These are phyloP conservation scores for Tinamus major DNA, from an alignment of 2,797 vertebrate species.

Conservation along the genomic window DNA sequence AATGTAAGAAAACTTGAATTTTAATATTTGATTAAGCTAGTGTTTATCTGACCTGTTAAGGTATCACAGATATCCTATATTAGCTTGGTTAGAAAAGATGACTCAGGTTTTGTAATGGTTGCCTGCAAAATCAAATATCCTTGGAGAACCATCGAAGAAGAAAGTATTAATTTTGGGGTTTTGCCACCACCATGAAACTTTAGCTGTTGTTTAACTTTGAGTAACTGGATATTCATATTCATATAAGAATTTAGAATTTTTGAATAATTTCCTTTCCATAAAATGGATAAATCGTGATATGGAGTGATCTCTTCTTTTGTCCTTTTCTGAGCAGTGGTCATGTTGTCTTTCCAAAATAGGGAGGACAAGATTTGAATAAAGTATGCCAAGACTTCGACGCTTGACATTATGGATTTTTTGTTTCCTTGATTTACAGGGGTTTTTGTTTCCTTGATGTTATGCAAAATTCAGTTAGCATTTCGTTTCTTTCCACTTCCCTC, in stretches of 20 bases:
- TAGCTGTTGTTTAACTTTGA: not conserved
- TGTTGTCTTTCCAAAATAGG: not conserved
- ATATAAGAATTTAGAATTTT: not conserved
- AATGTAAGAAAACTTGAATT: slow-evolving; percentile 36
- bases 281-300: not conserved
- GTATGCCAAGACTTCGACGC: not conserved
- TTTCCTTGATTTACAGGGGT: not conserved
- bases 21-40: slow-evolving; percentile 2
- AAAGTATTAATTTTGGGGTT: not conserved
- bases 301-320: not conserved
- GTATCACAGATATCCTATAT: not conserved
- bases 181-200: not conserved
- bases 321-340: not conserved
- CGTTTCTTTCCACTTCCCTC: not conserved
- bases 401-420: not conserved
- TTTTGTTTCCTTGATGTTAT: not conserved
- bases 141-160: not conserved
- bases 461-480: not conserved
- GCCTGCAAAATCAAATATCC: not conserved
- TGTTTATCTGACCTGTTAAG: slow-evolving; percentile 29
- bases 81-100: slow-evolving; percentile 9
- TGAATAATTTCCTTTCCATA: not conserved
- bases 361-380: not conserved
- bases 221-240: not conserved
- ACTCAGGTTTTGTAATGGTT: not conserved